Conservation (phyloP, 2,888 invertebrate species). For the Holacanthella duospinosa region DNA sequence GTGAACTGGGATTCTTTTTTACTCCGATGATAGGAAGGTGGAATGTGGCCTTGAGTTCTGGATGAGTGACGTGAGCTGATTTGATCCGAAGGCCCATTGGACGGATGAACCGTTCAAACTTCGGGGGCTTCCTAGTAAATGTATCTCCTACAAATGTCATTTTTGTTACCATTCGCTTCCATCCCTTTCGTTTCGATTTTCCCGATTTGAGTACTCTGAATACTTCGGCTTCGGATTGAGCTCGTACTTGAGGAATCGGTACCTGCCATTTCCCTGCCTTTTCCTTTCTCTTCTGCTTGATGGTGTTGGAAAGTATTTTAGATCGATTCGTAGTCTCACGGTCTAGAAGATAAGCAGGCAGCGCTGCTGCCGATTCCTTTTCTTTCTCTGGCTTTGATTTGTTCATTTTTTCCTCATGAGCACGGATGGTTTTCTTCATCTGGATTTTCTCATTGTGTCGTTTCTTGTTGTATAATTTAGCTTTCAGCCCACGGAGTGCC, state of each 20-base stretch:
- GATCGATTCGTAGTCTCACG: conserved; percentile 87
- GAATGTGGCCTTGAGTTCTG: conserved; percentile 96
- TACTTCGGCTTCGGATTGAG: conserved; percentile 93
- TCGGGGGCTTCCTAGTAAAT: conserved; percentile 97
- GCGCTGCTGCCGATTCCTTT: conserved; percentile 75
- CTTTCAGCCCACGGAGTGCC: conserved; percentile 87
- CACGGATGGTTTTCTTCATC: conserved; percentile 96
- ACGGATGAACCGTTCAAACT: conserved; percentile 94
- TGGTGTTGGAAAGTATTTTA: conserved; percentile 95
- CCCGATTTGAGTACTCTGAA: conserved; percentile 86
- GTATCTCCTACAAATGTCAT: conserved; percentile 95
- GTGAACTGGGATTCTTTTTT: conserved; percentile 95
- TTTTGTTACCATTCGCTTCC: conserved; percentile 99
- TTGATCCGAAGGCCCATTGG: conserved; percentile 95
- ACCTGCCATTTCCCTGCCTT: conserved; percentile 99
- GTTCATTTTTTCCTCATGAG: conserved; percentile 89
- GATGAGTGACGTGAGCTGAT: conserved; percentile 98
- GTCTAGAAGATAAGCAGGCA: conserved; percentile 94
- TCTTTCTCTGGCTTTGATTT: conserved; percentile 64
- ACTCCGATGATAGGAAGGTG: conserved; percentile 95
- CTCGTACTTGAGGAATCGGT: conserved; percentile 94
- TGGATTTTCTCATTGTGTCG: conserved; percentile 96
- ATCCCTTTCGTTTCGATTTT: conserved; percentile 85
- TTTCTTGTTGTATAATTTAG: conserved; percentile 93
- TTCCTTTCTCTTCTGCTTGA: conserved; percentile 98